Evolutionary conservation across 2,888 invertebrate genomes (phyloP), one percentile per base, ranked within the genome.

Genomic region (Luffia ferchaultella): DNA sequence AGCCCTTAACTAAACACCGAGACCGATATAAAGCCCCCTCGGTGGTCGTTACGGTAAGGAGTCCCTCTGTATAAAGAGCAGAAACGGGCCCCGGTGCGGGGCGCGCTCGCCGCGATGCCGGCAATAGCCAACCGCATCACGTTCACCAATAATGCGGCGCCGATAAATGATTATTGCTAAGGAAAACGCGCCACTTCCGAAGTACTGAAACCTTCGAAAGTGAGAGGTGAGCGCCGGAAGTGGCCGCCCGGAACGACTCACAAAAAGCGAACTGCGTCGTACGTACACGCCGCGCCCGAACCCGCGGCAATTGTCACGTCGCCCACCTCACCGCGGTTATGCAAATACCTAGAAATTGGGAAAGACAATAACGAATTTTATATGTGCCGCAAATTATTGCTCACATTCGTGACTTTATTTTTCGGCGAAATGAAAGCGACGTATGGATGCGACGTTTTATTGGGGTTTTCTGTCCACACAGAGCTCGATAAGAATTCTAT

Each of bases 91-190:
- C n/a, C n/a, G n/a, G n/a, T n/a, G n/a, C n/a, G 12, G 30, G 30
- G 30, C 30, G 30, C 30, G 30, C 30, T 3, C 30, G 30, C 45
- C 52, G 30, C 30, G 30, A 3, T 3, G 5, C 5, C 30, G 30
- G 47, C 52, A 52, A 60, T 68, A 68, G 53, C 55, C 49, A 70
- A 61, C 58, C 70, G 51, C 60, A 57, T 70, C 73, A 73, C 73
- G 73, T 73, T 55, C 64, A 50, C 59, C 60, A 56, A 54, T 65
- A 62, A 64, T 59, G 65, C 59, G 58, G 60, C 54, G 58, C 60
- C 66, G 59, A 68, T 72, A 73, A 73, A 73, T 68, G 71, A 68
- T 70, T 72, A 73, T 72, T 68, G 64, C 65, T 56, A 57, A 60
- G 59, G 60, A 64, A 65, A 63, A 64, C 59, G 60, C 57, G 54